Evolutionary conservation across 2,113 vertebrate genomes (phyloP).

Genomic region (Alexandromys fortis): DNA sequence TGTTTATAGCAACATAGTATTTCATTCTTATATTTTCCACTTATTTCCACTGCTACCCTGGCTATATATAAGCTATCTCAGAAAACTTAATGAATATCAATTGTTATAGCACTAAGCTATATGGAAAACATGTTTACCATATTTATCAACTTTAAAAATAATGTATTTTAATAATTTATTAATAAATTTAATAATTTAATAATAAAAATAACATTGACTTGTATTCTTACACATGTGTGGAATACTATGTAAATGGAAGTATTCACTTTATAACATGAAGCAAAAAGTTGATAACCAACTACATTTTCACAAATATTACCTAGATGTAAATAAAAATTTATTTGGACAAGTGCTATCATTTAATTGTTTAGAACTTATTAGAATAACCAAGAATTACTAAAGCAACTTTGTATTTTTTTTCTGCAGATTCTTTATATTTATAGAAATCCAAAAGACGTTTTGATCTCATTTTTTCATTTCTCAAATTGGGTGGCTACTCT

Average conservation of each 20-base stretch:
- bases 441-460: conserved; percentile 67
- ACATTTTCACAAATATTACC: not conserved
- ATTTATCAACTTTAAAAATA: not conserved
- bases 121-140: not conserved
- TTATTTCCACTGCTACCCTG: not conserved
- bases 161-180: not conserved
- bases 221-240: not conserved
- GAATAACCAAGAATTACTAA: not conserved
- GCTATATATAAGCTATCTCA: not conserved
- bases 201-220: not conserved
- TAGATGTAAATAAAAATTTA: not conserved
- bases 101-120: not conserved
- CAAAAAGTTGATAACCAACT: not conserved
- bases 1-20: not conserved
- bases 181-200: no score
- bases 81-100: not conserved
- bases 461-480: conserved; percentile 47
- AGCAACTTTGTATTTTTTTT: not conserved
- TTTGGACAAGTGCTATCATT: not conserved
- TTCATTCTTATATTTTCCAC: not conserved
- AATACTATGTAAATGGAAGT: not conserved
- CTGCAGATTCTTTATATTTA: conserved; percentile 61
- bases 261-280: not conserved
- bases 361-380: not conserved
- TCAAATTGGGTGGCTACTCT: fast-evolving